A percentile compares a stretch with the other conserved stretches of the same genome.
phyloP scores from a whole-genome alignment of 2,113 vertebrate species.

The Nicator chloris region DNA sequence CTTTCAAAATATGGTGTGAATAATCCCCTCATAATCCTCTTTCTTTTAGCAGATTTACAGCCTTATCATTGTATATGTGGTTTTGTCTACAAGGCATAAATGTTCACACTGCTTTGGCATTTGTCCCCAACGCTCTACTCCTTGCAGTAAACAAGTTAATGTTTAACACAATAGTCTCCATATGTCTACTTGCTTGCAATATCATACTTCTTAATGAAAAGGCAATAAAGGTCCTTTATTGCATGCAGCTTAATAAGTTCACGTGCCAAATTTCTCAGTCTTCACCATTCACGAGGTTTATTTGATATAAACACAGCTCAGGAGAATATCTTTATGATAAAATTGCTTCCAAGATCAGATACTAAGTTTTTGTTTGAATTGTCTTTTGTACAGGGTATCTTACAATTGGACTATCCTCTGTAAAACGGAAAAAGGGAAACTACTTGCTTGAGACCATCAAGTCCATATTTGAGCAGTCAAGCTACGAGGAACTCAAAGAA shows the following conservation, averaged over 20 bases:
- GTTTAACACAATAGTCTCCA: background rate
- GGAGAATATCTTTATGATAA: background rate
- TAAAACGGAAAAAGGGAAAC: constrained; percentile 92
- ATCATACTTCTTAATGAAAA: background rate
- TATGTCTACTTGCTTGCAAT: background rate
- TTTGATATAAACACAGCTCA: background rate
- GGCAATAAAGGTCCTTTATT: background rate
- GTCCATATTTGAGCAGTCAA: constrained; percentile 96
- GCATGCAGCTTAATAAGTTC: background rate
- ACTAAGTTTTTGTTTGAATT: background rate
- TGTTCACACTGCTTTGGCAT: background rate
- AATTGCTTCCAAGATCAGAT: background rate
- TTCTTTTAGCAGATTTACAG: background rate
- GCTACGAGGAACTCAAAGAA: constrained; percentile 95
- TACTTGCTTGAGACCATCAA: constrained; percentile 97
- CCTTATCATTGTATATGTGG: background rate
- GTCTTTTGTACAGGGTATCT: constrained; percentile 83
- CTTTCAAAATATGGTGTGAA: background rate
- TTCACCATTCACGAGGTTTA: background rate
- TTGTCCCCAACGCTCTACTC: background rate
- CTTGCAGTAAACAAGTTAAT: background rate
- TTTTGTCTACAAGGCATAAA: background rate
- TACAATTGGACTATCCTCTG: constrained; percentile 94
- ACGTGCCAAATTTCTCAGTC: background rate
- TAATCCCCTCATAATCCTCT: background rate